These are phyloP conservation scores for Leuciscus waleckii DNA, from an alignment of 2,797 vertebrate species.

Conservation along the genomic window DNA sequence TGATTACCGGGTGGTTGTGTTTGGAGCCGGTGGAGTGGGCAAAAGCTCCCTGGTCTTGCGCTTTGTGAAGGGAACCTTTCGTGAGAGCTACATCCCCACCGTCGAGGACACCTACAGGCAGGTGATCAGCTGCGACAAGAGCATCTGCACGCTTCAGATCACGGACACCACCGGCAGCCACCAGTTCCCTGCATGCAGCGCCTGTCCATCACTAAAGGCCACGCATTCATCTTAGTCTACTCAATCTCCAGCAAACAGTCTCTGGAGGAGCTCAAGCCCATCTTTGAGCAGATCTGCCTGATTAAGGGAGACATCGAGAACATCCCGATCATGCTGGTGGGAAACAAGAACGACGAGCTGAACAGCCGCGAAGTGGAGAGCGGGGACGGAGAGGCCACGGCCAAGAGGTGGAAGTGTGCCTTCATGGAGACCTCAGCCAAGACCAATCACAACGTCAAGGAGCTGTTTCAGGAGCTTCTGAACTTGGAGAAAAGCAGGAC, in stretches of 20 bases:
- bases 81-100: slow-evolving; percentile 97
- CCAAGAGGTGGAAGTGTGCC: slow-evolving; percentile 95
- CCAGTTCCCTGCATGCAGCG: slow-evolving; percentile 98
- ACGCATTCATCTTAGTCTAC: slow-evolving; percentile 96
- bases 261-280: slow-evolving; percentile 94
- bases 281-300: slow-evolving; percentile 93
- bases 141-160: slow-evolving; percentile 95
- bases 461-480: slow-evolving; percentile 98
- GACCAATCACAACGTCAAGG: slow-evolving; percentile 97
- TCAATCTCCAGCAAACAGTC: slow-evolving; percentile 94
- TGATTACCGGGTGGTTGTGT: slow-evolving; percentile 97
- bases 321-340: slow-evolving; percentile 97
- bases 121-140: slow-evolving; percentile 98
- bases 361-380: slow-evolving; percentile 91
- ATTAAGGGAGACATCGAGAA: slow-evolving; percentile 94
- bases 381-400: slow-evolving; percentile 90
- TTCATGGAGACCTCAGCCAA: slow-evolving; percentile 99
- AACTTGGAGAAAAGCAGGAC: slow-evolving; percentile 95
- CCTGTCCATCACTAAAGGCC: slow-evolving; percentile 95
- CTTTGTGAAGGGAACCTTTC: slow-evolving; percentile 95
- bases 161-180: slow-evolving; percentile 96
- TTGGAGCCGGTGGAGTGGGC: slow-evolving; percentile 93
- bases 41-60: slow-evolving; percentile 97
- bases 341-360: slow-evolving; percentile 96
- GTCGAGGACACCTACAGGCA: slow-evolving; percentile 98